Evolutionary conservation across 1,140 invertebrate species (phyloP).

Genomic region (Drosophila setifemur): DNA sequence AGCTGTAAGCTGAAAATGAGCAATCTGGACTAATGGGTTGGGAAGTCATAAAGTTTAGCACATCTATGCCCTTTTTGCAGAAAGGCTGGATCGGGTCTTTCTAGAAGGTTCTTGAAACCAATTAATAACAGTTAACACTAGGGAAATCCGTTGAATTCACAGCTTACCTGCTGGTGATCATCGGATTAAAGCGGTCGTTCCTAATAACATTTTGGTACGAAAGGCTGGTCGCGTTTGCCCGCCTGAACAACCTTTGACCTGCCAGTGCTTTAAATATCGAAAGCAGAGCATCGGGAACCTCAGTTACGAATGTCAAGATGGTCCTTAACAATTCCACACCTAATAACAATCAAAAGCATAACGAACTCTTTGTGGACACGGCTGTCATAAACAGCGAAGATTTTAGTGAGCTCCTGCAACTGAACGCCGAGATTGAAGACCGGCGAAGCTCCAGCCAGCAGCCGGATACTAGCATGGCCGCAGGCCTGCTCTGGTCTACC

Average conservation of each 20-base stretch:
- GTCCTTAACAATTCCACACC: constrained; percentile 68
- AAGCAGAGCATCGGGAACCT: neutral
- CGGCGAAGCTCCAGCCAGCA: constrained; percentile 34
- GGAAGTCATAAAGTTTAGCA: too few species aligned
- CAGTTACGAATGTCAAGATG: constrained; percentile 61
- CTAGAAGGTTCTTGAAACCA: too few species aligned
- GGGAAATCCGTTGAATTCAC: too few species aligned
- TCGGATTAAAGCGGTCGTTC: constrained; percentile 26
- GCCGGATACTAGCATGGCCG: constrained; percentile 9
- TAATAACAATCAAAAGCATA: constrained; percentile 43
- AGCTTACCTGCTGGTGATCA: constrained; percentile 36
- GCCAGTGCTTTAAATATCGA: constrained; percentile 26
- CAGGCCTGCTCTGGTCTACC: constrained; percentile 54
- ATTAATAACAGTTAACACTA: too few species aligned
- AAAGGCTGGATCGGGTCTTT: too few species aligned
- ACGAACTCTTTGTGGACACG: constrained; percentile 57
- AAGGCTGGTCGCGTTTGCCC: too few species aligned
- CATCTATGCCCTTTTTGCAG: too few species aligned
- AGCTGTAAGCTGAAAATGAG: too few species aligned
- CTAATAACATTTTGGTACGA: constrained; percentile 17
- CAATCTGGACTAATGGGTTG: too few species aligned
- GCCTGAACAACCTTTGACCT: constrained; percentile 4
- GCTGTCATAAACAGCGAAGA: constrained; percentile 60
- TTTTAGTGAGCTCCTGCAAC: constrained; percentile 51
- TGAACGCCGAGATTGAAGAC: constrained; percentile 68